Evolutionary conservation across 2,113 vertebrate species (phyloP).

Genomic region (Atherinomorus stipes): DNA sequence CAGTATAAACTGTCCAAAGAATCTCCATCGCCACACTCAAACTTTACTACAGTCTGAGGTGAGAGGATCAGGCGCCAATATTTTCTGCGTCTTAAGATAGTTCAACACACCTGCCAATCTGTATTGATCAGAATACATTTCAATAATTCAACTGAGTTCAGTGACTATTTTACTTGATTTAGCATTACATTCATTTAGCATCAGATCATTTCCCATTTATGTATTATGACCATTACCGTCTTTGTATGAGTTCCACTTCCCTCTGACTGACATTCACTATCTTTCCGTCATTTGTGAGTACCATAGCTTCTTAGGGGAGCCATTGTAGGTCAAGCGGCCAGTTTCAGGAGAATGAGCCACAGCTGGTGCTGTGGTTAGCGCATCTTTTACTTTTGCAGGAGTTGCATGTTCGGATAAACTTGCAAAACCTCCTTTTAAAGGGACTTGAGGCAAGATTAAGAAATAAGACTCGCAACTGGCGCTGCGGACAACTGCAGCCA

Average conservation of each 20-base stretch:
- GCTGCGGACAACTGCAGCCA: too few relatives aligned
- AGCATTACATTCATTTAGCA: slow-evolving; percentile 7
- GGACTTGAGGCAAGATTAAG: too few relatives aligned
- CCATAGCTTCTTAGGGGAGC: slow-evolving; percentile 42
- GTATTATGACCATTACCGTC: not conserved
- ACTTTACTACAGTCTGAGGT: slow-evolving; percentile 41
- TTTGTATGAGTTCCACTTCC: not conserved
- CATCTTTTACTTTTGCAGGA: slow-evolving; percentile 48
- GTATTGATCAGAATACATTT: not conserved
- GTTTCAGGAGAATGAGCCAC: slow-evolving; percentile 59
- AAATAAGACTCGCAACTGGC: too few relatives aligned
- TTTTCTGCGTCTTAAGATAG: slow-evolving; percentile 15
- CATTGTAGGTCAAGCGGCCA: slow-evolving; percentile 23
- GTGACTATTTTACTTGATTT: too few relatives aligned
- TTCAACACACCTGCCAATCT: slow-evolving; percentile 38
- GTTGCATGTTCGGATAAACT: slow-evolving; percentile 35
- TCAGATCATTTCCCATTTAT: not conserved
- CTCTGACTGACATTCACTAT: not conserved
- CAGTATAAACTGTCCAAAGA: slow-evolving; percentile 32
- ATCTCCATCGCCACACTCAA: slow-evolving; percentile 35
- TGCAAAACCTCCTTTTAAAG: slow-evolving; percentile 24
- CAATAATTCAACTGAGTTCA: not conserved
- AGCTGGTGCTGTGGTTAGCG: slow-evolving; percentile 35
- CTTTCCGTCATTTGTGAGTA: slow-evolving; percentile 22
- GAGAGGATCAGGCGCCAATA: slow-evolving; percentile 37